Evolutionary conservation across 2,113 vertebrate species (phyloP).

Genomic region (Atlantisia rogersi): DNA sequence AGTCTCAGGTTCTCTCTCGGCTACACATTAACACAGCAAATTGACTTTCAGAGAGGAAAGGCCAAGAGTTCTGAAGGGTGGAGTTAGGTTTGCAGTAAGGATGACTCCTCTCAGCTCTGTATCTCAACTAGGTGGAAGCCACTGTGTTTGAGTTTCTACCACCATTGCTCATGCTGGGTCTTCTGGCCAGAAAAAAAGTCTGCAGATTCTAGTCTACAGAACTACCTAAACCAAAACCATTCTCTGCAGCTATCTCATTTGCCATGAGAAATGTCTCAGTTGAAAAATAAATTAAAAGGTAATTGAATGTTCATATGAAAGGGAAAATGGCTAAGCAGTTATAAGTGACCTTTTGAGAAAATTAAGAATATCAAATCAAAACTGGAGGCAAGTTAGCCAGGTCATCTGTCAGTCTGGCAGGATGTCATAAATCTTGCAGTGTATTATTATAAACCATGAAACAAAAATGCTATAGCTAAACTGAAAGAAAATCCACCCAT

Average conservation of each 20-base stretch:
- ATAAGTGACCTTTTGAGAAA: background rate
- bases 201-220: background rate
- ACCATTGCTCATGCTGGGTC: background rate
- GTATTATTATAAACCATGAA: background rate
- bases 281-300: background rate
- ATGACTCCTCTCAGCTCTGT: background rate
- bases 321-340: background rate
- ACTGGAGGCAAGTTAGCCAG: background rate
- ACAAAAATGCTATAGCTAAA: background rate
- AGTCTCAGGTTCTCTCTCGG: background rate
- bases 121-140: accelerated
- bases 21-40: background rate
- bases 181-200: background rate
- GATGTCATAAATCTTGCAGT: background rate
- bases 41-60: background rate
- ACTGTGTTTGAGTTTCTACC: background rate
- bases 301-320: background rate
- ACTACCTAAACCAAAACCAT: background rate
- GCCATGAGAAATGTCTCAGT: background rate
- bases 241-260: background rate
- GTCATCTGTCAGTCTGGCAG: background rate
- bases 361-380: background rate
- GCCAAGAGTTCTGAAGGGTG: background rate
- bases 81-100: background rate
- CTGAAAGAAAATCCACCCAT: background rate